Evolutionary conservation across 1,140 invertebrate genomes (phyloP).

Genomic region (Nomia melanderi): DNA sequence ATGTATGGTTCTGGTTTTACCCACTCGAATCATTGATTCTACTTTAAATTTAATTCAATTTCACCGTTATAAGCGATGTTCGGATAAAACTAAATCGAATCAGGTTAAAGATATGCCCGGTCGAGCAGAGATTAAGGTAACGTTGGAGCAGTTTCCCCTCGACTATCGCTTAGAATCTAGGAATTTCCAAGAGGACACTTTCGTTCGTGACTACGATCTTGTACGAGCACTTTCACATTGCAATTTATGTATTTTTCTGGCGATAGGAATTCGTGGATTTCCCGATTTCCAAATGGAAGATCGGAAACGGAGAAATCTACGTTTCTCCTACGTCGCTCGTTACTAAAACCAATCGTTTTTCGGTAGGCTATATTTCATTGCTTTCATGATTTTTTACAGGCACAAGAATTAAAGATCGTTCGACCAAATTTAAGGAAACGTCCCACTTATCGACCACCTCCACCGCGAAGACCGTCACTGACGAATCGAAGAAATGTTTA

Average conservation of each 20-base stretch:
- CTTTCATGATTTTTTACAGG: conserved; percentile 54
- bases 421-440: conserved; percentile 63
- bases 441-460: conserved; percentile 61
- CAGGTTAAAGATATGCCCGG: not conserved
- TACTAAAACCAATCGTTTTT: too few species aligned
- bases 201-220: conserved; percentile 12
- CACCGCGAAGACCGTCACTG: conserved; percentile 50
- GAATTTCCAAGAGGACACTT: not conserved
- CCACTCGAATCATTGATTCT: too few species aligned
- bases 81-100: too few species aligned
- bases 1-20: too few species aligned
- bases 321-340: too few species aligned
- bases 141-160: not conserved
- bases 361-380: too few species aligned
- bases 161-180: not conserved
- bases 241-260: conserved; percentile 28
- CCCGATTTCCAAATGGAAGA: too few species aligned
- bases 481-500: conserved; percentile 75
- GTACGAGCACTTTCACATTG: conserved; percentile 48
- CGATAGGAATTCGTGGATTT: too few species aligned
- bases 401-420: conserved; percentile 73
- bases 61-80: too few species aligned
- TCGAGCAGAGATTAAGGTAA: not conserved
- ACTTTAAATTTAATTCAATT: too few species aligned
- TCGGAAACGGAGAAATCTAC: too few species aligned